Base-by-base conservation (phyloP, 2,888 invertebrate species). In the Pteria penguin region DNA sequence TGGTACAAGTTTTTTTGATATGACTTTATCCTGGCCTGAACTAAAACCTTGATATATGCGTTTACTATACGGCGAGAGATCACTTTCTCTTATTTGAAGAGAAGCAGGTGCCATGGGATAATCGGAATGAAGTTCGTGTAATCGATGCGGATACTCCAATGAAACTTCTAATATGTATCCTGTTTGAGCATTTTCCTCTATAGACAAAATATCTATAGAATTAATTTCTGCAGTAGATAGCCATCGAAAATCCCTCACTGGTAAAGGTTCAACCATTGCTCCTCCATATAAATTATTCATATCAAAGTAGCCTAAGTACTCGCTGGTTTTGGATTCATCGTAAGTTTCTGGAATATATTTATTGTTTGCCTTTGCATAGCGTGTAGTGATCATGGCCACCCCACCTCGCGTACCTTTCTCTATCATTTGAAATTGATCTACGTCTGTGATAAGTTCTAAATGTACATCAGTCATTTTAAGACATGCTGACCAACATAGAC, bases 351-450 rank as follows among this genome's bases (percentile, higher is more conserved):
- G 22, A 24, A 69, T 60, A 22, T 70, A 70, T 26, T 24, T 32
- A 26, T 32, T 69, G 60, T 69, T 69, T 18, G 58, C 69, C 33
- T 58, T 78, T 75, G 58, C 80, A 14, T 27, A 75, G 14, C 57
- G 72, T 32, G 29, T 60, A 31, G 32, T 73, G 14, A 68, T 68
- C 24, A 32, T 57, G 8, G 55, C 29, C 31, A 68, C 68, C 14
- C 77, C 83, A 84, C 66, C 66, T 2, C 26, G 85, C 84, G 70
- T 87, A 84, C 87, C 88, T 24, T 33, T 60, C 80, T 58, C 5
- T 81, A 55, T 72, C 81, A 82, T 24, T 84, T 76, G 55, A 81
- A 66, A 76, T 52, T 52, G 45, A 32, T 68, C 67, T 18, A 55
- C 33, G 52, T 68, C 66, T 14, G 45, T 26, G 14, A 66, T 24